phyloP scores from a whole-genome alignment of 2,888 invertebrate species.

The Eledone cirrhosa region DNA sequence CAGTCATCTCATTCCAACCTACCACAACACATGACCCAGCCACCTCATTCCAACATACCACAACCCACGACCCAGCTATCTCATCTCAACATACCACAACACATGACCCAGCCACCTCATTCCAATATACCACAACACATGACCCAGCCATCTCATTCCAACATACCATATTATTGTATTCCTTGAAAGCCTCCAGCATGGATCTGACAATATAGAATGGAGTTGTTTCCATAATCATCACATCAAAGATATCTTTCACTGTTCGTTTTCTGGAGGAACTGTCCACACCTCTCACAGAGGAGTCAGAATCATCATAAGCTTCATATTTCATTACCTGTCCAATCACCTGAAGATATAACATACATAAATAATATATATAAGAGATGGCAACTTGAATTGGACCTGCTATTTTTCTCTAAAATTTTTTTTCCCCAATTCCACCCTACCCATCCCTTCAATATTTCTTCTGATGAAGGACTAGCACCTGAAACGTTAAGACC shows the following conservation, averaged over 20 bases:
- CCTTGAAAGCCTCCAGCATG: conserved; percentile 37
- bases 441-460: too few relatives aligned
- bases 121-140: too few relatives aligned
- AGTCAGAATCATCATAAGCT: not conserved
- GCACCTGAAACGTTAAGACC: too few relatives aligned
- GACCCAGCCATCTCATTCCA: too few relatives aligned
- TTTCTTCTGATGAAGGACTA: too few relatives aligned
- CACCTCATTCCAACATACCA: not conserved
- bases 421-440: too few relatives aligned
- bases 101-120: too few relatives aligned
- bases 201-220: conserved; percentile 41
- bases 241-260: conserved; percentile 23
- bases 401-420: too few relatives aligned
- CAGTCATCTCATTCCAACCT: not conserved
- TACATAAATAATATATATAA: too few relatives aligned
- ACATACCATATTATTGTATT: conserved; percentile 41
- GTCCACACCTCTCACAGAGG: not conserved
- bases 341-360: not conserved
- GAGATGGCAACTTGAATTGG: too few relatives aligned
- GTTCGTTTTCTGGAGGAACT: not conserved
- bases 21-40: not conserved
- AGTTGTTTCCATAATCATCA: conserved; percentile 37
- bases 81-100: too few relatives aligned
- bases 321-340: not conserved
- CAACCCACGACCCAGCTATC: not conserved